These are phyloP conservation scores for Prunella strophiata DNA, from an alignment of 2,797 vertebrate species.

Conservation along the genomic window DNA sequence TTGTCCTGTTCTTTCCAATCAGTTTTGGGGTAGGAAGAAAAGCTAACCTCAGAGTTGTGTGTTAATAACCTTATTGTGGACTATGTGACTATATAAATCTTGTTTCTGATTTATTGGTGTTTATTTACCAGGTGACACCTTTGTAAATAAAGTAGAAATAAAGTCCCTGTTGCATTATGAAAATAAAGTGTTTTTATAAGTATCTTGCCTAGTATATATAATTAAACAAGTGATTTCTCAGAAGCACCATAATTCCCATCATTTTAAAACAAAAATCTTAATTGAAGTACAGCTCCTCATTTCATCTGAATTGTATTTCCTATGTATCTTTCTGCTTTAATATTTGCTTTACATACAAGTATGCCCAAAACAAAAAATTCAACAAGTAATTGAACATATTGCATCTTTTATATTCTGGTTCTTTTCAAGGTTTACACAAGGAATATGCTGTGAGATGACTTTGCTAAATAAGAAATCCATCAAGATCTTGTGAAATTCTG, in stretches of 20 bases:
- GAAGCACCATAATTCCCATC: not conserved
- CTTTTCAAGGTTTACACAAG: not conserved
- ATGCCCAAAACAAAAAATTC: not conserved
- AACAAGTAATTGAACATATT: not conserved
- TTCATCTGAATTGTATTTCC: not conserved
- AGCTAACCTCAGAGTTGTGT: not conserved
- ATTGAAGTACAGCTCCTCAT: not conserved
- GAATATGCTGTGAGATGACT: not conserved
- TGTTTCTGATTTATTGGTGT: not conserved
- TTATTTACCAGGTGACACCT: not conserved
- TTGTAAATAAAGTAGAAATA: not conserved
- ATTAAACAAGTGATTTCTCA: not conserved
- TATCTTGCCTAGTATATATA: not conserved
- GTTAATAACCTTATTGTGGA: not conserved
- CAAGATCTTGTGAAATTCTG: not conserved
- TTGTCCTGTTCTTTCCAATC: not conserved
- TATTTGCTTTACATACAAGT: not conserved
- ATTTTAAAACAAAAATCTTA: not conserved
- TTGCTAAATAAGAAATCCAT: not conserved
- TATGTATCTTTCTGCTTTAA: not conserved
- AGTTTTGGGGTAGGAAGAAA: not conserved
- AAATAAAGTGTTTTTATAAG: not conserved
- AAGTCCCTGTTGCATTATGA: not conserved
- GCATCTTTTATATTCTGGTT: not conserved
- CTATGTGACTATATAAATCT: not conserved